Conservation (phyloP, 2,113 vertebrate species). For the Haemorhous mexicanus region DNA sequence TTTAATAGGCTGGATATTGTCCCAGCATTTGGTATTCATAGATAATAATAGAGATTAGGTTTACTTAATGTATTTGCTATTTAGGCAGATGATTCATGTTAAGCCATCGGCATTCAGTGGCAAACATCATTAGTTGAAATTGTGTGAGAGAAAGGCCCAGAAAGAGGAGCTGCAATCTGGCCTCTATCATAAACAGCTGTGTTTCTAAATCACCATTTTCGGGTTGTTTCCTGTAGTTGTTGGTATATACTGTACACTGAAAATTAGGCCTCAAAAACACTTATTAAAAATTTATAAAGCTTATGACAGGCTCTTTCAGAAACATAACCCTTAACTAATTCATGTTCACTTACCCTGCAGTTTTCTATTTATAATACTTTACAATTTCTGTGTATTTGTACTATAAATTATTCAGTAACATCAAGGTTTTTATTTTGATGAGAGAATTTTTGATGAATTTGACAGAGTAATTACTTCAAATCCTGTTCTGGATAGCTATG, state of each 20-base stretch:
- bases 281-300: constrained; percentile 83
- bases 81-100: constrained; percentile 60
- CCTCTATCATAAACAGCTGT: constrained; percentile 60
- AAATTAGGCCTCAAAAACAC: constrained; percentile 77
- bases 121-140: constrained; percentile 68
- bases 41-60: constrained; percentile 51
- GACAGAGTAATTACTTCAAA: constrained; percentile 87
- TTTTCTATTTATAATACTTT: constrained; percentile 83
- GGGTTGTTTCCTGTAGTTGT: constrained; percentile 65
- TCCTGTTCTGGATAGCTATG: constrained; percentile 78
- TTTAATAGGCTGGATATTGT: constrained; percentile 60
- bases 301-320: constrained; percentile 79
- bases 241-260: constrained; percentile 65
- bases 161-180: constrained; percentile 59
- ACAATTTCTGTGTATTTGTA: constrained; percentile 82
- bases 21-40: constrained; percentile 54
- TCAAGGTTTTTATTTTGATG: constrained; percentile 85
- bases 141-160: constrained; percentile 39
- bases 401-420: constrained; percentile 84
- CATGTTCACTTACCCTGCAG: constrained; percentile 82
- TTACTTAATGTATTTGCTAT: constrained; percentile 68
- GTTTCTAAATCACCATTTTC: constrained; percentile 61
- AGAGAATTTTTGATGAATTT: constrained; percentile 85
- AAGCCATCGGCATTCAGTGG: constrained; percentile 60
- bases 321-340: constrained; percentile 81